phyloP scores from a whole-genome alignment of 2,797 vertebrate species.

The Pangasius larnaudii region DNA sequence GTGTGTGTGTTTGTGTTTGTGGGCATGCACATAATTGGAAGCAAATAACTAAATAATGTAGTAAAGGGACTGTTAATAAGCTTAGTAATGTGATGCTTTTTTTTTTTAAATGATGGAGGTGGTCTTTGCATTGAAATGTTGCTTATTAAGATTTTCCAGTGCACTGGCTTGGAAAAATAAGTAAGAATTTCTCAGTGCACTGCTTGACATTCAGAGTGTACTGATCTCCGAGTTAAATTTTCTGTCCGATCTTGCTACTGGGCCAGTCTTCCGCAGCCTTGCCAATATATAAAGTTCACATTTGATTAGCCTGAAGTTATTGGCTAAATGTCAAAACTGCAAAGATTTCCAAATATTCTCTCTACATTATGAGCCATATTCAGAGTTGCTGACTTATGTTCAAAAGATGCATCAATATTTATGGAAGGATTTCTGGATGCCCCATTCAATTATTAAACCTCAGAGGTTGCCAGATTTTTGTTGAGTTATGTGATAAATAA shows the following conservation, averaged over 20 bases:
- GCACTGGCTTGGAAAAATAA: slow-evolving; percentile 20
- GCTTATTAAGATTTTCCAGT: slow-evolving; percentile 16
- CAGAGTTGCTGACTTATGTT: background rate
- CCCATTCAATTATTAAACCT: background rate
- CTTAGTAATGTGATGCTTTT: background rate
- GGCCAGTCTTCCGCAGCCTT: too few relatives aligned
- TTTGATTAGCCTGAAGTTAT: slow-evolving; percentile 24
- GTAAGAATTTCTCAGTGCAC: background rate
- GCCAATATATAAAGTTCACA: background rate
- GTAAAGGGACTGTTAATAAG: background rate
- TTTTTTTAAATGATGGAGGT: background rate
- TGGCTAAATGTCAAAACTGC: slow-evolving; percentile 10
- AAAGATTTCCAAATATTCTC: background rate
- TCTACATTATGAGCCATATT: background rate
- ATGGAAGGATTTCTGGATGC: background rate
- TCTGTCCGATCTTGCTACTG: background rate
- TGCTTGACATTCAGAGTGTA: background rate
- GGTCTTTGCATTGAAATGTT: background rate
- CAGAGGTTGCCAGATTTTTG: background rate
- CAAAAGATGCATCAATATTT: background rate
- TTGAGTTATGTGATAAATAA: background rate
- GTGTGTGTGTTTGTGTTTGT: background rate
- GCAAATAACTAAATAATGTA: background rate
- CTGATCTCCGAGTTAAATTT: background rate
- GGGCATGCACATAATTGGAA: background rate